Base-by-base conservation (phyloP, 1,140 invertebrate genomes). In the Cotesia chilonis region DNA sequence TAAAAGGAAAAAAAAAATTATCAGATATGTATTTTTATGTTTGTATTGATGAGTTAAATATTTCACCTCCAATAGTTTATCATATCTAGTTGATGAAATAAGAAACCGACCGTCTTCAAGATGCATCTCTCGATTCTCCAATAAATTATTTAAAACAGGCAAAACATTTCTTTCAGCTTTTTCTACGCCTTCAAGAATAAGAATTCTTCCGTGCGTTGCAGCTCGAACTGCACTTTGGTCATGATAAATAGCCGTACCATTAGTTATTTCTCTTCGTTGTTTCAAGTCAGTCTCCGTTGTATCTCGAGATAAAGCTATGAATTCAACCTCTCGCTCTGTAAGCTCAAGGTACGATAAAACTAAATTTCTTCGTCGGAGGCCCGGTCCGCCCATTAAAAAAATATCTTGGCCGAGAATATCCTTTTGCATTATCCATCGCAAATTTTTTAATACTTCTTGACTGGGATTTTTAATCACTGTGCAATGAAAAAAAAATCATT, bases 121-220 rank as follows among this genome's bases (percentile, higher is more conserved):
- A 85, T 99, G 95, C 96, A 99, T 98, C 87, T 99, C 97, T 65
- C 97, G 89, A 87, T 99, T 99, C 88, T 99, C 98, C n/a, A 99
- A 86, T 36, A 99, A 89, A 88, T 99, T 99, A 87, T 99, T 99
- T n/a, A 99, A 84, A 52, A 99, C 94, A 55, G 98, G 98, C 57
- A 99, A 87, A 37, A 99, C 96, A 89, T 99, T 99, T 68, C 98
- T 87, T 84, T 99, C 98, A 0, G 96, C 96, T 83, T 99, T 98
- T 88, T 99, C 97, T 68, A 99, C 95, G 4, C 97, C 98, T 86
- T 99, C 97, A 28, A 99, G 87, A n/a, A 99, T 88, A 9, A 99
- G 88, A 36, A 99, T 90, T 70, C 97, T 89, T 0, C 97, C 97
- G 85, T 96, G 89, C 9, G 92, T 89, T 0, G 97, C 97, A 14